Percentiles rank a stretch among this genome's conserved stretches.
Conservation (phyloP, 2,113 vertebrate genomes). For the Atrichornis clamosus region DNA sequence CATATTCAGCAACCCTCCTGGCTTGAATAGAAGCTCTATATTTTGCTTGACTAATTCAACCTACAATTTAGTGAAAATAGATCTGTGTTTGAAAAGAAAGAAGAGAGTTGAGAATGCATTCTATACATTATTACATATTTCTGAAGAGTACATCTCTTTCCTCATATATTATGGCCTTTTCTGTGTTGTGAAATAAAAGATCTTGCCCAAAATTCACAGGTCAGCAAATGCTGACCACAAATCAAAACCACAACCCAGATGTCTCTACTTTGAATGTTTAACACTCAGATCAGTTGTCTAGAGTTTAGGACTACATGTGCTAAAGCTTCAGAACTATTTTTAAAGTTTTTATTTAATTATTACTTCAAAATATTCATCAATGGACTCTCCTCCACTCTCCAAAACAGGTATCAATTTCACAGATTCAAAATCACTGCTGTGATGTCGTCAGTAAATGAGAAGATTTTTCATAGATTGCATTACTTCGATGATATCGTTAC, state of each 20-base stretch:
- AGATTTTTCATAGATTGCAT: neutral
- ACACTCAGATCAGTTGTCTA: neutral
- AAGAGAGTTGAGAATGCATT: neutral
- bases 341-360: neutral
- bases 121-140: neutral
- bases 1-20: neutral
- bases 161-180: neutral
- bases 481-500: neutral
- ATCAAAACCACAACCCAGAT: neutral
- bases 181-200: neutral
- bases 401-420: fast-evolving
- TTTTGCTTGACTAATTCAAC: neutral
- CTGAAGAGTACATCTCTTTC: neutral
- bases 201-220: neutral
- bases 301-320: neutral
- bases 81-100: neutral
- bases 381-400: neutral
- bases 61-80: neutral
- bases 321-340: neutral
- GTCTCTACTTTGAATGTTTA: neutral
- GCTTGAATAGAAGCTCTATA: neutral
- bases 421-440: neutral
- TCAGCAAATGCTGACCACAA: neutral
- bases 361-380: neutral
- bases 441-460: neutral